Conservation (phyloP, 92 coral and sea anemone genomes). For the Bergia sp. region DNA sequence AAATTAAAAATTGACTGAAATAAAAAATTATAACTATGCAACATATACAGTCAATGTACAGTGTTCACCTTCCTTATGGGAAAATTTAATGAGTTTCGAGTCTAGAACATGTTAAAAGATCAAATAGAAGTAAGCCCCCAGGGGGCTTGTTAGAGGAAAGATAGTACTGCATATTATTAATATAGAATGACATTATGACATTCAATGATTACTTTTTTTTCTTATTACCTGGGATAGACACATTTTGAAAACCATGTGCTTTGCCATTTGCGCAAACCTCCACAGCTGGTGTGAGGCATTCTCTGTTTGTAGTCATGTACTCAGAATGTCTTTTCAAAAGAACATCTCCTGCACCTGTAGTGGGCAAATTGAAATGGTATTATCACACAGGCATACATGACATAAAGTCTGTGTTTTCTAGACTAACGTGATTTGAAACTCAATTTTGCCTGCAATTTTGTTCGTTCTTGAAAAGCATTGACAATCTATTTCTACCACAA, state of each 20-base stretch:
- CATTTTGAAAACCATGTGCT: constrained; percentile 3
- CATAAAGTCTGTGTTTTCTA: background rate
- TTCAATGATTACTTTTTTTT: background rate
- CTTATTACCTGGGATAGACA: constrained; percentile 4
- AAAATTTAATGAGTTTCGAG: background rate
- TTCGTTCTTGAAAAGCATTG: constrained; percentile 4
- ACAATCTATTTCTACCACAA: background rate
- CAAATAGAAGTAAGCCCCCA: background rate
- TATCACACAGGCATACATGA: constrained; percentile 6
- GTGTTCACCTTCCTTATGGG: background rate
- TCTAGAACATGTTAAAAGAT: background rate
- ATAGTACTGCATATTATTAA: background rate
- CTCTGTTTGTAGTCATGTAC: constrained; percentile 11
- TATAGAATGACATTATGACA: background rate
- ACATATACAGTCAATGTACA: background rate
- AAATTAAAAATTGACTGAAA: background rate
- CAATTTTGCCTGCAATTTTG: background rate
- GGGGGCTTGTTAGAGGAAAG: background rate
- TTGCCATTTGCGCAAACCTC: background rate
- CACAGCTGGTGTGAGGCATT: constrained; percentile 7
- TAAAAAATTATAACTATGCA: background rate
- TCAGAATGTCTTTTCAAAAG: background rate
- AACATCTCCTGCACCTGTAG: background rate
- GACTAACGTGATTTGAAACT: background rate
- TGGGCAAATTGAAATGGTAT: constrained; percentile 5